A percentile compares a stretch with the other conserved stretches of the same genome.
Evolutionary conservation across 1,140 invertebrate species (phyloP).

Genomic region (Neotoxoptera formosana): DNA sequence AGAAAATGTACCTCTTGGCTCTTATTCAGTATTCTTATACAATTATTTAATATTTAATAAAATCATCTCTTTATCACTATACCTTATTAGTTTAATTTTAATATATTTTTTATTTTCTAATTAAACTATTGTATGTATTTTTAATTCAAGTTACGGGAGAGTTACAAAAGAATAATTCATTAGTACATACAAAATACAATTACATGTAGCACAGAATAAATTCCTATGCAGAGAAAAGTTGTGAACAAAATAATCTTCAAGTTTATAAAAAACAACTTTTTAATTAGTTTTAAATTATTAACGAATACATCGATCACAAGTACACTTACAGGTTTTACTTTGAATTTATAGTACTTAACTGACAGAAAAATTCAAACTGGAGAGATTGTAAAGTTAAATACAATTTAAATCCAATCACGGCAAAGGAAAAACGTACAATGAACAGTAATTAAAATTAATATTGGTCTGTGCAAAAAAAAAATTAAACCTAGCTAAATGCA

Average conservation of each 20-base stretch:
- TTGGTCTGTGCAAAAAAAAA: not conserved
- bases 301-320: not conserved
- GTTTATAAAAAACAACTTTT: not conserved
- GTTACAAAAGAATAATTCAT: too few relatives aligned
- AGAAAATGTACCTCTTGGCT: not conserved
- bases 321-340: not conserved
- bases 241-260: not conserved
- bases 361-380: not conserved
- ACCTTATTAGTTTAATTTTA: not conserved
- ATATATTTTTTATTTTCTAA: not conserved
- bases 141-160: too few relatives aligned
- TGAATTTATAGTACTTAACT: not conserved
- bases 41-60: not conserved
- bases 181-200: too few relatives aligned
- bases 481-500: not conserved
- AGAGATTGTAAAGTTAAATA: not conserved
- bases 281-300: not conserved
- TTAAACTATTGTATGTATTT: not conserved
- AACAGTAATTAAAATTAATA: not conserved
- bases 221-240: too few relatives aligned
- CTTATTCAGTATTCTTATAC: not conserved
- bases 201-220: too few relatives aligned
- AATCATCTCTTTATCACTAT: not conserved
- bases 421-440: not conserved
- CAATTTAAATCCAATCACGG: not conserved